Percentiles rank a stretch among this genome's conserved stretches.
These are phyloP conservation scores for Eupsittula cactorum DNA, from an alignment of 2,113 vertebrate species.

Conservation along the genomic window DNA sequence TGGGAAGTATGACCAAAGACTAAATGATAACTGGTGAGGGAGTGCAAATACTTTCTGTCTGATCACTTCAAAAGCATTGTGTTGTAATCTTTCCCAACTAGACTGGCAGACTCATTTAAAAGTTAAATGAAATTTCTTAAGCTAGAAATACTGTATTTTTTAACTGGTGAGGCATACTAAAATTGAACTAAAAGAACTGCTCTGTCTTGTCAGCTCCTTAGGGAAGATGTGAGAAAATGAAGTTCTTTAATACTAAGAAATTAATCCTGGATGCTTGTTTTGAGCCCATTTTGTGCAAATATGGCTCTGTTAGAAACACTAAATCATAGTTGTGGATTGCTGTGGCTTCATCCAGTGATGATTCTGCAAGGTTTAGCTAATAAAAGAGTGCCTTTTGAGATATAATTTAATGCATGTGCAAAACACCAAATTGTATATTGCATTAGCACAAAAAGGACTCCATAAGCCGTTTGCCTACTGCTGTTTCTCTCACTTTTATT, in stretches of 20 bases:
- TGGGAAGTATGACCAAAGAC: not conserved
- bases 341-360: not conserved
- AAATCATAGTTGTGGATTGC: not conserved
- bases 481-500: not conserved
- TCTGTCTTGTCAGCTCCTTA: not conserved
- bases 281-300: not conserved
- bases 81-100: not conserved
- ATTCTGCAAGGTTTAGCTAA: not conserved
- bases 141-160: not conserved
- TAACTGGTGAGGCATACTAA: not conserved
- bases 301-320: not conserved
- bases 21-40: fast-evolving
- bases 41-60: not conserved
- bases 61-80: not conserved
- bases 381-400: not conserved
- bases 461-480: not conserved
- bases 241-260: not conserved
- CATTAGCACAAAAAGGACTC: not conserved
- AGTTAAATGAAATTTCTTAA: not conserved
- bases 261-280: not conserved
- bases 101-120: not conserved
- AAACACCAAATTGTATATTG: not conserved
- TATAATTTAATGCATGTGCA: not conserved
- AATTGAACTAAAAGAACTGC: not conserved
- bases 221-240: not conserved